Evolutionary conservation across 2,113 vertebrate genomes (phyloP), one percentile per base, ranked within the genome.

Genomic region (Pogonocichla stellata): DNA sequence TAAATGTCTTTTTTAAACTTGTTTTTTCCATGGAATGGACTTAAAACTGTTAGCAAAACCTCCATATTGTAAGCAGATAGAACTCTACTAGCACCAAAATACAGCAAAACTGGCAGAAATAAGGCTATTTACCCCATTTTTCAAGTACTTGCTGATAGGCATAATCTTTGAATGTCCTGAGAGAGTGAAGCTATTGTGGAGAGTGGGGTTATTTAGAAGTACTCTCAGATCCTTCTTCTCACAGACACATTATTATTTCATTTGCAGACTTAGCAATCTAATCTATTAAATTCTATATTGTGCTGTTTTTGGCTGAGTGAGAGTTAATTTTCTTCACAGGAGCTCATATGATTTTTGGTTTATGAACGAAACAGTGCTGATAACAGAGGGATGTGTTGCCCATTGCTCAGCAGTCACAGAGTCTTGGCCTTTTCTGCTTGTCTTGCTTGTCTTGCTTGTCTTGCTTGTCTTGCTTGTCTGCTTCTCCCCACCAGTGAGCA

Each of bases 201-300:
- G 10, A 45, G 3, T 17, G 10, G 1, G 1, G 28, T 54, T 45
- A 24, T 22, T 53, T 15, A 40, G 29, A 90, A 71, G 6, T 38
- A 26, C 11, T 58, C 5, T 12, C 6, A 3, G 16, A 14, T 34
- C 19, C 12, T 16, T 61, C 29, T 72, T 50, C 40, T 69, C 28
- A 34, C 8, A 47, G 34, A 36, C 0, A 0, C 6, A 17, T 25
- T 77, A 48, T 24, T 33, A 31, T 43, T 57, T 43, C 0, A 0
- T 7, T 56, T 86, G 25, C 7, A 61, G 5, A 36, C 0, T 38
- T 19, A 50, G 5, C 8, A 48, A 18, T 48, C 25, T 34, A 40
- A 7, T 7, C 8, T 36, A 33, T 43, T 43, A 53, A 51, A 72
- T 31, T 58, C 4, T 6, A 40, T 28, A 12, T 10, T 70, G 20